These are phyloP conservation scores for Eulemur mongoz DNA, from an alignment of 2,797 vertebrate genomes.

Conservation along the genomic window DNA sequence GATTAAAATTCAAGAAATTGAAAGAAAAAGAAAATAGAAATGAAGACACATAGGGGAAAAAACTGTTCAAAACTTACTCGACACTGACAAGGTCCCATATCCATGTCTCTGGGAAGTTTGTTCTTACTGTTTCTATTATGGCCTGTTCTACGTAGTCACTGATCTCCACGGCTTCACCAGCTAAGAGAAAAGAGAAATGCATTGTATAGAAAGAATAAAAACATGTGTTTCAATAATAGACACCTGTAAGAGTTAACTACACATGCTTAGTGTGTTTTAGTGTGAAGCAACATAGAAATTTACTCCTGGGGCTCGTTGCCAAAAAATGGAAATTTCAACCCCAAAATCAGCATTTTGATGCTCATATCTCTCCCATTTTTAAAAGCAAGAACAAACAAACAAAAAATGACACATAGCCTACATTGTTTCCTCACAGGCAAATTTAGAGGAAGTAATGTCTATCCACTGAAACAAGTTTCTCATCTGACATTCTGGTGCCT, in stretches of 20 bases:
- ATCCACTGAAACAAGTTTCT: background rate
- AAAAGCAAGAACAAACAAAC: background rate
- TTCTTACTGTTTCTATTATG: conserved; percentile 70
- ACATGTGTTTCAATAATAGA: background rate
- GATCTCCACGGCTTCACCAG: background rate
- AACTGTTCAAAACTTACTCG: conserved; percentile 70
- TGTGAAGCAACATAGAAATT: background rate
- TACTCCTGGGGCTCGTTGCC: background rate
- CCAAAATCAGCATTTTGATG: background rate
- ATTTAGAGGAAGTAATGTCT: background rate
- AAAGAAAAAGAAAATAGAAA: conserved; percentile 1
- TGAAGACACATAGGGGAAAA: background rate
- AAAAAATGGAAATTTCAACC: background rate
- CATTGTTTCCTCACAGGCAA: background rate
- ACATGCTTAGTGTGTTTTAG: background rate
- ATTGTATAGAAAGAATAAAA: background rate
- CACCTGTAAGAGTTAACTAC: background rate
- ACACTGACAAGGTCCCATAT: conserved; percentile 80
- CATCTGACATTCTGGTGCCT: background rate
- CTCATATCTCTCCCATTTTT: background rate
- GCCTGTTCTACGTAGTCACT: background rate
- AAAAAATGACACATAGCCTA: background rate
- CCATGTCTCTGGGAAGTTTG: conserved; percentile 83
- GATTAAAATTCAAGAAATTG: background rate
- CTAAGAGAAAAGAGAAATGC: background rate